Conservation (phyloP, 2,797 vertebrate genomes). For the Neosilurus hyrtlii region DNA sequence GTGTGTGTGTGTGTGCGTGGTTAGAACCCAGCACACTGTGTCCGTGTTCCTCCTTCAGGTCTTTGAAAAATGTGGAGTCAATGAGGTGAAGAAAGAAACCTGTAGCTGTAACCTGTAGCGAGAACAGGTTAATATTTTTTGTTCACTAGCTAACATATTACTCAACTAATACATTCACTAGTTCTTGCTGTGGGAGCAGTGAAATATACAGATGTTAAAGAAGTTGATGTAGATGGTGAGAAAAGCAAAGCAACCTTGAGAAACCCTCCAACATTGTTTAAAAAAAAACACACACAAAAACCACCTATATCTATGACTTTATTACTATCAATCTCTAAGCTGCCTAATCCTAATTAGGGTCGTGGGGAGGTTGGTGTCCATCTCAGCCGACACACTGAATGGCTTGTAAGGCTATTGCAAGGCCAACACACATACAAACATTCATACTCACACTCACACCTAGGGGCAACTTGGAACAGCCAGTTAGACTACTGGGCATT, state of each 20-base stretch:
- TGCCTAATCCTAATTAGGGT: too few species aligned
- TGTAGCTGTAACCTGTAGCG: slow-evolving; percentile 10
- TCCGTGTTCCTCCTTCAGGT: neutral
- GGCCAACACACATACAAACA: too few species aligned
- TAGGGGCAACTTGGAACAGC: too few species aligned
- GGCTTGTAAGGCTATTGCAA: too few species aligned
- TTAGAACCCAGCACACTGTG: neutral
- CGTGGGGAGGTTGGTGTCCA: too few species aligned
- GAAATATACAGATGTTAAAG: neutral
- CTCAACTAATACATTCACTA: neutral
- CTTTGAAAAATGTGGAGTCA: slow-evolving; percentile 22
- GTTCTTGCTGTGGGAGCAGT: neutral
- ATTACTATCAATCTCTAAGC: too few species aligned
- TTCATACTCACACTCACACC: too few species aligned
- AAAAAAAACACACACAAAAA: neutral
- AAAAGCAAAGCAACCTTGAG: slow-evolving; percentile 1
- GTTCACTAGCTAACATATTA: neutral
- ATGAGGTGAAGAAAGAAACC: slow-evolving; percentile 17
- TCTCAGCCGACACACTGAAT: too few species aligned
- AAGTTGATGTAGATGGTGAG: neutral
- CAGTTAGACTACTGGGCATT: too few species aligned
- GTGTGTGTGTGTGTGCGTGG: slow-evolving; percentile 5
- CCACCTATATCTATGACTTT: too few species aligned
- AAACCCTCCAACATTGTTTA: neutral
- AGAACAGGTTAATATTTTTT: slow-evolving; percentile 15